These are phyloP conservation scores for Acanthisitta chloris DNA, from an alignment of 2,113 vertebrate genomes.

Conservation along the genomic window DNA sequence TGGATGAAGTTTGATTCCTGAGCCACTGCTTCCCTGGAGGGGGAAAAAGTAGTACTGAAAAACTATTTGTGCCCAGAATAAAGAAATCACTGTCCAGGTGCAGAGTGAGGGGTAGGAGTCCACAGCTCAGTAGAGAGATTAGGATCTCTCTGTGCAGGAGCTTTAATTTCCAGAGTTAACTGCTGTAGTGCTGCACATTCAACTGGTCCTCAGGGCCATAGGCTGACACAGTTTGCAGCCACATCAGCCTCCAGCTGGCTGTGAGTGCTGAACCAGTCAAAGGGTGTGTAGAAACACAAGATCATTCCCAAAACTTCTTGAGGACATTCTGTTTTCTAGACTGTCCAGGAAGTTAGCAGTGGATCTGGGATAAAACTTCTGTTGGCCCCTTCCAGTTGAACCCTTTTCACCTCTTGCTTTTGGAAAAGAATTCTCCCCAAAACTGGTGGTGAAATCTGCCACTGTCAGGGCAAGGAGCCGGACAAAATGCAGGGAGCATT, in stretches of 20 bases:
- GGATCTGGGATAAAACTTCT: neutral
- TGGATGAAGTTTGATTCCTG: neutral
- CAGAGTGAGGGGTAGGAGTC: neutral
- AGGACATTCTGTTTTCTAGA: neutral
- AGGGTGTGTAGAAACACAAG: neutral
- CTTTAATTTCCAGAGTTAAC: neutral
- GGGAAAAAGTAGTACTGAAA: neutral
- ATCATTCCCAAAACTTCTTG: neutral
- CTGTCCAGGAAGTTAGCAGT: neutral
- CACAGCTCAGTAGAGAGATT: neutral
- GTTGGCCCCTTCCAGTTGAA: neutral
- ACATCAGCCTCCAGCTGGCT: neutral
- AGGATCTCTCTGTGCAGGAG: neutral
- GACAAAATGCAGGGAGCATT: neutral
- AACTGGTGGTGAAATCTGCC: neutral
- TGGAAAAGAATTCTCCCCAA: neutral
- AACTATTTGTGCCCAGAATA: neutral
- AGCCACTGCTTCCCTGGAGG: neutral
- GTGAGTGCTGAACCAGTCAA: neutral
- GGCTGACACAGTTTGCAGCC: neutral
- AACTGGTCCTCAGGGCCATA: fast-evolving
- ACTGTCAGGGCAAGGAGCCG: neutral
- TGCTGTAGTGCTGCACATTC: fast-evolving
- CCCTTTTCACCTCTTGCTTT: neutral
- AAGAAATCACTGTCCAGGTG: neutral